Conservation (phyloP, 2,113 vertebrate genomes). For the Malaclemys terrapin region DNA sequence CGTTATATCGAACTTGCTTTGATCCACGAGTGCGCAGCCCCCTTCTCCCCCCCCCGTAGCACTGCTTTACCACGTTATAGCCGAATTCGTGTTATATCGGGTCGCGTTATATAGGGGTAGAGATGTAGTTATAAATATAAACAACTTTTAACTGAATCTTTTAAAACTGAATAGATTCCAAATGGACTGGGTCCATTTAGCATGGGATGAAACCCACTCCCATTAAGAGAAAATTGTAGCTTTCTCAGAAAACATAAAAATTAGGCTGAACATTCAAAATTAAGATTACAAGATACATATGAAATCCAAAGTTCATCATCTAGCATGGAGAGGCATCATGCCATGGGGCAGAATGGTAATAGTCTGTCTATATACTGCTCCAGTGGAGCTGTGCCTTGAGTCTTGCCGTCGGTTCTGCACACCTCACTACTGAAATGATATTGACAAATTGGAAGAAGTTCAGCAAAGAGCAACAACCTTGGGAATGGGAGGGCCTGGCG, state of each 20-base stretch:
- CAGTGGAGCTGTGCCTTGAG: not conserved
- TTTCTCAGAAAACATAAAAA: not conserved
- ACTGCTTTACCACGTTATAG: no score
- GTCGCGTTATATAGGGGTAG: no score
- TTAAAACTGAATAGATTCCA: not conserved
- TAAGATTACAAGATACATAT: not conserved
- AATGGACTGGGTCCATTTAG: not conserved
- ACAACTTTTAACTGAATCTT: not conserved
- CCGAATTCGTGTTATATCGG: no score
- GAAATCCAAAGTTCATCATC: accelerated
- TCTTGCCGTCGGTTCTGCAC: accelerated
- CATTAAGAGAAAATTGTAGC: not conserved
- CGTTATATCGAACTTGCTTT: no score
- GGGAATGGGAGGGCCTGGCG: not conserved
- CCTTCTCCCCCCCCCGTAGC: no score
- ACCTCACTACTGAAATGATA: accelerated
- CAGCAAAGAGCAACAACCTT: accelerated
- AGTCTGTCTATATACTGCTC: accelerated
- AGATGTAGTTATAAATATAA: not conserved
- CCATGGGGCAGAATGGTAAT: accelerated
- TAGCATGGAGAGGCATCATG: accelerated
- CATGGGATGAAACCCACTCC: not conserved
- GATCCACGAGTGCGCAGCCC: no score
- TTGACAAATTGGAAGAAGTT: not conserved
- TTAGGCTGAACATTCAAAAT: not conserved